Evolutionary conservation across 1,140 invertebrate species (phyloP), one percentile per base, ranked within the genome.

Genomic region (Danaus plexippus): DNA sequence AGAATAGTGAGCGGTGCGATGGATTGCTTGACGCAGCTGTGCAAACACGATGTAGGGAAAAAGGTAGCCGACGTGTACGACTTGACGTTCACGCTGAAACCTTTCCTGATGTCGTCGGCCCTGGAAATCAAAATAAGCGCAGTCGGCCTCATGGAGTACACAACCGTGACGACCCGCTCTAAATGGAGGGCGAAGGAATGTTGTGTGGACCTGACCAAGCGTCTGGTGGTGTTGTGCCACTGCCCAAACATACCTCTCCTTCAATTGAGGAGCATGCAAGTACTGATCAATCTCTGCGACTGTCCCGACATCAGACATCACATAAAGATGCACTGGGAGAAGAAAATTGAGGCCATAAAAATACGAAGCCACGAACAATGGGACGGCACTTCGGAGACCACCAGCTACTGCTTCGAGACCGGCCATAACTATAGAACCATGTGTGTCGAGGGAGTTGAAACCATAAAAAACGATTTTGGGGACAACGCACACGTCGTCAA

Each of bases 151-250:
- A 69, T 87, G 76, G 45, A 43, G 0, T 81, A 74, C 42, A 81
- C 79, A 0, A 84, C 84, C 0, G 7, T 82, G 40, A 87, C 80
- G 1, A 83, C 79, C 0, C 66, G 76, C 0, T 81, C 81, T 0
- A 85, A 85, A 64, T 85, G 84, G 84, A 71, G 84, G 0, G 76
- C 75, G 0, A 87, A 82, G 45, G 84, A 85, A 57, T 65, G 57
- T 12, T 69, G 66, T 22, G 46, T 53, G 9, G 64, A 73, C 2
- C 45, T 87, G 1, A 79, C 74, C 0, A 71, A 66, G 9, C 52
- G 54, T 3, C 49, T 87, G 0, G 61, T 82, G 0, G 9, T 47
- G 11, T 52, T 84, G 9, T 77, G 71, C 40, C 54, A 71, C 6
- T 53, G 46, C 4, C 63, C 57, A 0, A 77, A 73, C 47, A 69